A percentile compares a stretch with the other conserved stretches of the same genome.
phyloP scores from a whole-genome alignment of 2,113 vertebrate species.

The Hippocampus abdominalis region DNA sequence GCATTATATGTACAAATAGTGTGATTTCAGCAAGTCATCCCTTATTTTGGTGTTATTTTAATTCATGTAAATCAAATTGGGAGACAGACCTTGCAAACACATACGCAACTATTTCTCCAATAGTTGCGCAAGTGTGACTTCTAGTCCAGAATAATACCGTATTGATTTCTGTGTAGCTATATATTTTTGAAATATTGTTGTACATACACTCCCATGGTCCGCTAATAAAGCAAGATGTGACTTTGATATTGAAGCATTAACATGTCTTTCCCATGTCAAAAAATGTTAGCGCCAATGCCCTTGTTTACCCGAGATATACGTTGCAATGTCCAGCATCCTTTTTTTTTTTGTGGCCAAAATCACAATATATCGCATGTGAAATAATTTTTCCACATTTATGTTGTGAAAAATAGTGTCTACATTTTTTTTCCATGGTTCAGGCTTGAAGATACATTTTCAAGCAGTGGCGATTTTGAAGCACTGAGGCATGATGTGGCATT shows the following conservation, averaged over 20 bases:
- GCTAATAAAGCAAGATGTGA: background rate
- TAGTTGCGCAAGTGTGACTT: constrained; percentile 4
- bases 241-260: background rate
- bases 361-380: background rate
- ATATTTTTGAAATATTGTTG: background rate
- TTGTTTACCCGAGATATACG: background rate
- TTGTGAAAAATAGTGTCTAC: constrained; percentile 2
- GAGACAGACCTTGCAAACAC: no score
- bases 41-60: no score
- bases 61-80: no score
- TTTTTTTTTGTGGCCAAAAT: background rate
- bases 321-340: background rate
- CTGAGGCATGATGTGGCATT: constrained; percentile 56
- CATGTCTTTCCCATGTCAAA: background rate
- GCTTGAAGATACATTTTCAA: constrained; percentile 33
- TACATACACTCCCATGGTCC: background rate
- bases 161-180: background rate
- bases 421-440: constrained; percentile 35
- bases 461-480: constrained; percentile 61
- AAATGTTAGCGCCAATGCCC: background rate
- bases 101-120: background rate
- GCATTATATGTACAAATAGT: no score
- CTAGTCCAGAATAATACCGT: constrained; percentile 1
- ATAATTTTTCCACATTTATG: background rate
- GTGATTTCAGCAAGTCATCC: no score